Evolutionary conservation across 2,113 vertebrate genomes (phyloP), one percentile per base, ranked within the genome.

Genomic region (Lanius collurio): DNA sequence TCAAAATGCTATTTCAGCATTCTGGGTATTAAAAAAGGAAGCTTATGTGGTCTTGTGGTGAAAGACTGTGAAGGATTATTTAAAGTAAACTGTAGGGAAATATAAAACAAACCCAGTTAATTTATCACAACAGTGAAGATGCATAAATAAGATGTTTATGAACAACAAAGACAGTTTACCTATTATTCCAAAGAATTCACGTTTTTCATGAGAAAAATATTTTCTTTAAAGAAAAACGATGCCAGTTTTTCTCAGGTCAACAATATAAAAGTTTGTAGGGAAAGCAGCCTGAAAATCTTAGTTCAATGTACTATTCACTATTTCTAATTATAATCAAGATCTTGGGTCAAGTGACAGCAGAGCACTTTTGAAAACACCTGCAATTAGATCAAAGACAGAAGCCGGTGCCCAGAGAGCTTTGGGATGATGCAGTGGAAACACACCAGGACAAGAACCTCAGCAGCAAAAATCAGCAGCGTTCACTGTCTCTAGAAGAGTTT

Each of bases 1-100:
- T 98, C 96, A 97, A 98, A 98, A 96, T 96, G 97, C 98, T 97
- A 98, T 98, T 98, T 98, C 98, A 98, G 98, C 98, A 98, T 98
- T 98, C 97, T 93, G 96, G 87, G 97, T 98, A 98, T 98, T 98
- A 98, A 98, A 98, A 98, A 97, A 98, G 97, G 97, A 98, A 97
- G 96, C 98, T 98, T 98, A 96, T 97, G 97, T 97, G 97, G 97
- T 98, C 97, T 98, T 98, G 97, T 94, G 97, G 97, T 98, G 97
- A 98, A 98, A 96, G 97, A 97, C 97, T 97, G 97, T 97, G 98
- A 98, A 97, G 97, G 97, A 98, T 98, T 98, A 98, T 98, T 98
- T 98, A 97, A 98, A 98, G 97, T 98, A 98, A 98, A 98, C 98
- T 98, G 97, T 95, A 97, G 96, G 97, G 97, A 98, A 98, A 97